phyloP scores from a whole-genome alignment of 2,797 vertebrate genomes.

The Pipistrellus kuhlii region DNA sequence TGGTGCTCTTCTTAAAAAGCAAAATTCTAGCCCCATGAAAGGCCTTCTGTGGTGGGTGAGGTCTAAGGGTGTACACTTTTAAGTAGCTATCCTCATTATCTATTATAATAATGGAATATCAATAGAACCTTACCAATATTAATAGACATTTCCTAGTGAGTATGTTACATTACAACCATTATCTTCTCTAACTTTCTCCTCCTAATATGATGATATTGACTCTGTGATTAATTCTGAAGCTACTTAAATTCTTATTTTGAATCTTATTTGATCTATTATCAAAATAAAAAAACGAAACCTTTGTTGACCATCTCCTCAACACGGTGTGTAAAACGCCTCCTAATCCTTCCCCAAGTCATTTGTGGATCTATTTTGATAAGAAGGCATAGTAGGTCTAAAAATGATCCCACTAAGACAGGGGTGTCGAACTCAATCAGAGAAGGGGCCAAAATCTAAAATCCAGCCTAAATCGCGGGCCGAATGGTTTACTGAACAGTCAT shows the following conservation, averaged over 20 bases:
- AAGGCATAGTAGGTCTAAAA: not conserved
- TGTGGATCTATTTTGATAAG: not conserved
- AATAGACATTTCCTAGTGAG: not conserved
- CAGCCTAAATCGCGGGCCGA: too few species aligned
- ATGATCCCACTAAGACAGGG: too few species aligned
- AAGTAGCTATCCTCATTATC: not conserved
- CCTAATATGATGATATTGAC: not conserved
- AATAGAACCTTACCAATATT: not conserved
- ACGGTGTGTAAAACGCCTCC: not conserved
- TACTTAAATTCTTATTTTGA: slow-evolving; percentile 7
- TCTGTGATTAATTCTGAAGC: not conserved
- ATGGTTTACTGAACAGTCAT: too few species aligned
- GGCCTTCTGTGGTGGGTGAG: not conserved
- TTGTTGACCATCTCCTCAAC: not conserved
- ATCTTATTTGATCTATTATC: not conserved
- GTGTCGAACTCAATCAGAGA: too few species aligned
- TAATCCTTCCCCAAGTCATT: not conserved
- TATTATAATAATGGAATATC: not conserved
- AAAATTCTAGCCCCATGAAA: not conserved
- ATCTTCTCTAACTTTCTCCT: not conserved
- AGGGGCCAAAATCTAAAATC: too few species aligned
- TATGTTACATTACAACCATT: not conserved
- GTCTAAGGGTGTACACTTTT: not conserved
- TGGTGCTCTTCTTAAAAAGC: not conserved
- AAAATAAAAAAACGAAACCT: not conserved